Evolutionary conservation across 2,888 invertebrate genomes (phyloP), one percentile per base, ranked within the genome.

Genomic region (Ligdia adustata): DNA sequence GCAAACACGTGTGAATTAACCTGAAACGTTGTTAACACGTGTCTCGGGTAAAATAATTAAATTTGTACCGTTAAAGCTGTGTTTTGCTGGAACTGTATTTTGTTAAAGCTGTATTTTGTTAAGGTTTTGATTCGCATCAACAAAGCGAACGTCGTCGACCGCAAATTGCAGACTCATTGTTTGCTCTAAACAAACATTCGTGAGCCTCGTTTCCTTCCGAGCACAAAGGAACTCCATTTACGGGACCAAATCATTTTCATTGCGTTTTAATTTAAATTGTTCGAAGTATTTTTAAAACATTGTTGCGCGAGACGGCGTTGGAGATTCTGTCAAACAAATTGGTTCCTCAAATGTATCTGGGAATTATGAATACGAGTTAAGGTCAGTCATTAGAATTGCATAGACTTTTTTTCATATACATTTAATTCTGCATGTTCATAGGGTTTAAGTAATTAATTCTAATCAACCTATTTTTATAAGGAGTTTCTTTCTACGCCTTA

Each of bases 131-230:
- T 85, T 82, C 78, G 69, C 77, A 79, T 79, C 78, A 82, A 82
- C 81, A 82, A 77, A 80, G 79, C 79, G 72, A 71, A 71, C 74
- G 77, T 72, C 76, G 77, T 69, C 69, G 73, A 72, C 76, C 82
- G 76, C 87, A 88, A 88, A 86, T 88, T 83, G 87, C 83, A 73
- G 78, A 73, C 80, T 84, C 83, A 87, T 86, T 89, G 85, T 88
- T 86, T 84, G 79, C 69, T 69, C 65, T 74, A 69, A 78, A 79
- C 86, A 86, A 89, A 88, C 84, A 84, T 81, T 82, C 79, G 75
- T 75, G 69, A 71, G 71, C 62, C 72, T 69, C 78, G 79, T 74
- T 80, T 83, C 79, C 79, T 81, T 79, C 72, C 73, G 60, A 58
- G 57, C 72, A 83, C 85, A 82, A 85, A 82, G 79, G 77, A 82